Evolutionary conservation across 2,888 invertebrate genomes (phyloP), one percentile per base, ranked within the genome.

Genomic region (Zygothrica quintamaculata): DNA sequence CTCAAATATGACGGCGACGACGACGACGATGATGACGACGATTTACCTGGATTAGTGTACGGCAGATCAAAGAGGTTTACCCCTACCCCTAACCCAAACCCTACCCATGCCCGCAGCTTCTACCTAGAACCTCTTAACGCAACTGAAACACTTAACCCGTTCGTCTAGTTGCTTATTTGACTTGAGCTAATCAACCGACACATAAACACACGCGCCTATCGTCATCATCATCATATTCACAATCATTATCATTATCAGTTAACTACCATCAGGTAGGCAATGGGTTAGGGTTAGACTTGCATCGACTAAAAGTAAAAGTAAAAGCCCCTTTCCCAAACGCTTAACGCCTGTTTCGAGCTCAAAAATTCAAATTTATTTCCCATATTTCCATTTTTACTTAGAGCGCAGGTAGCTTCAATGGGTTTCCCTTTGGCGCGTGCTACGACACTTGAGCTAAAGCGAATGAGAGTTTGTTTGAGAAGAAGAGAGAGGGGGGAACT

Each of bases 401-500:
- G 69, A 68, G 64, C 65, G 64, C 74, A 70, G 74, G 70, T 73
- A 70, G 62, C 15, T 67, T 37, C 39, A 15, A 26, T 73, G 73
- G 62, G 18, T 67, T 37, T 34, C 43, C 31, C 29, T 29, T 9
- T 57, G 58, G 18, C 66, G 67, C 66, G 66, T 60, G 66, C 68
- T 59, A 26, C 37, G 42, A 9, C 11, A 44, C 25, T 18, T 25
- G 16, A 33, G 31, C 8, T 4, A 11, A 15, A 7, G 9, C 7
- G 40, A 1, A 12, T 13, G 42, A 34, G 31, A 22, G 11, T 34
- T n/a, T n/a, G n/a, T n/a, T 29, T 15, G 15, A 22, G 33, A 25
- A 37, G 34, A 0, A 8, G 31, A 31, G 0, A n/a, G 11, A 13
- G 52, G 1, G 9, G 13, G 5, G 9, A 46, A 25, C 29, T n/a